phyloP scores from a whole-genome alignment of 2,888 invertebrate genomes.

The Diplolepis rosae region DNA sequence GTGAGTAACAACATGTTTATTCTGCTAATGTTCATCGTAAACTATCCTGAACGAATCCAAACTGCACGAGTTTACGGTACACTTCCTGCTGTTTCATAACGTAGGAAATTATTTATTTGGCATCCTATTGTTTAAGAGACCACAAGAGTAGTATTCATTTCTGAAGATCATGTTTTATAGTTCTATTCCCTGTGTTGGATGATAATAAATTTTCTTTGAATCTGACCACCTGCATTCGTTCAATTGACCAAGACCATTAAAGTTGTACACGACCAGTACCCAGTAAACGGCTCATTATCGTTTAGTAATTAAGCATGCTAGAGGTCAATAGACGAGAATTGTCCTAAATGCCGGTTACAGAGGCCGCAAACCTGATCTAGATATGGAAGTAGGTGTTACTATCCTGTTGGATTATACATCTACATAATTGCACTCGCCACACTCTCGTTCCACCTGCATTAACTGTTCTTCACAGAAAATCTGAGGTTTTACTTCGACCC shows the following conservation, averaged over 20 bases:
- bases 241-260: background rate
- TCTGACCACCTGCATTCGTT: background rate
- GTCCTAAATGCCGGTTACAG: background rate
- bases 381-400: slow-evolving; percentile 29
- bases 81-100: background rate
- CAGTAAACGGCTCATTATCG: slow-evolving; percentile 2
- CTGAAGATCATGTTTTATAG: background rate
- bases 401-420: slow-evolving; percentile 30
- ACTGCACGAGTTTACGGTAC: background rate
- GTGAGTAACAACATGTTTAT: background rate
- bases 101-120: background rate
- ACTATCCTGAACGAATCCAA: background rate
- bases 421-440: slow-evolving; percentile 11
- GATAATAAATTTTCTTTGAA: background rate
- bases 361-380: background rate
- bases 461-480: too few relatives aligned
- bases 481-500: too few relatives aligned
- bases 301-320: background rate
- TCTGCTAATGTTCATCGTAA: background rate
- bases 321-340: background rate
- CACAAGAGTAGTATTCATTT: background rate
- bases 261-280: background rate
- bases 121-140: background rate
- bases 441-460: background rate
- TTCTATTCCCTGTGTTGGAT: background rate